phyloP scores from a whole-genome alignment of 2,888 invertebrate genomes.

The Cepaea hortensis region DNA sequence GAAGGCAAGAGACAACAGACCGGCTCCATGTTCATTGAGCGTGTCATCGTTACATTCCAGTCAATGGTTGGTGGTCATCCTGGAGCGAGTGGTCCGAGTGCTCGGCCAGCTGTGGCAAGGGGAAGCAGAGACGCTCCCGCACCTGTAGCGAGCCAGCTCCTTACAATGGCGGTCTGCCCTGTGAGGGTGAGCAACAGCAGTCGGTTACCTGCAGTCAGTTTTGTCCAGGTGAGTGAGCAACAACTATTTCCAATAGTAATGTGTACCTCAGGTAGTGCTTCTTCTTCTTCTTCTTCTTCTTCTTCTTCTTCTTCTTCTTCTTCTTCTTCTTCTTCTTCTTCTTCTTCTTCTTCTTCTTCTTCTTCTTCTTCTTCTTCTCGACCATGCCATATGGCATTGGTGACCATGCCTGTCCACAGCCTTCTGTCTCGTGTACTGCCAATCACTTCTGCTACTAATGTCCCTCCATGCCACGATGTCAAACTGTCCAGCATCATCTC shows the following conservation, averaged over 20 bases:
- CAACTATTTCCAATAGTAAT: background rate
- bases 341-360: background rate
- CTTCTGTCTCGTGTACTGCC: no score
- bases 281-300: slow-evolving; percentile 4
- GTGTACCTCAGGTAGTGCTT: background rate
- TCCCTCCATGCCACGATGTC: no score
- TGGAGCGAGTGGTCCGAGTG: slow-evolving; percentile 73
- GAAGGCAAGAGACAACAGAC: no score
- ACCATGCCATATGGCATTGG: no score
- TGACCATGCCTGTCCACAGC: no score
- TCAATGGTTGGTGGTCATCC: slow-evolving; percentile 71
- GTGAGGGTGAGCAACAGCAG: slow-evolving; percentile 88
- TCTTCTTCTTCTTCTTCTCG: background rate
- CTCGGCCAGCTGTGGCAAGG: slow-evolving; percentile 71
- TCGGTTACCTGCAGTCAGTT: slow-evolving; percentile 89
- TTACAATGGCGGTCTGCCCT: slow-evolving; percentile 91
- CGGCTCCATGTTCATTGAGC: no score
- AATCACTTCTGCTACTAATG: no score
- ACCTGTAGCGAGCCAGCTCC: slow-evolving; percentile 86
- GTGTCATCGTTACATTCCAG: slow-evolving; percentile 45
- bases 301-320: slow-evolving; percentile 1
- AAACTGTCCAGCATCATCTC: no score
- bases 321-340: background rate
- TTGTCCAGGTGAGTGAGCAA: slow-evolving; percentile 77
- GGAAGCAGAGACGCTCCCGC: slow-evolving; percentile 66